Base-by-base conservation (phyloP, 2,113 vertebrate species). In the Psephotus haematonotus region DNA sequence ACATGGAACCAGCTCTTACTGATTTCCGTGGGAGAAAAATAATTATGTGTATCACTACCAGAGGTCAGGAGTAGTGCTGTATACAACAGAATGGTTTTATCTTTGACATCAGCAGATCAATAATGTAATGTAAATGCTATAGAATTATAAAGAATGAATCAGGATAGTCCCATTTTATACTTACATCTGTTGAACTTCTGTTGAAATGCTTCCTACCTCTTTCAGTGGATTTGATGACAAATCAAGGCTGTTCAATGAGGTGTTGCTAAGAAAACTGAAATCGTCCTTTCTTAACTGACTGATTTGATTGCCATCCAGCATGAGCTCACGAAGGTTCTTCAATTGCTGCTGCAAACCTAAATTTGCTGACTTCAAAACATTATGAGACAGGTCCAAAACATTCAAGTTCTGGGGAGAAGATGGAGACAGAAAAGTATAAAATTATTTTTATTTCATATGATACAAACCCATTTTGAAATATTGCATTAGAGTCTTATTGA, bases 311-410 rank as follows among this genome's bases (percentile, higher is more conserved):
- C 90, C 92, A 10, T 96, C 94, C 74, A 99, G 74, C 17, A 92
- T 39, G 44, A 99, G 98, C 20, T 98, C 97, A 76, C 44, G 96
- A 64, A 99, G 98, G 41, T 95, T 98, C 78, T 95, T 96, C 87
- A 99, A 93, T 85, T 99, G 99, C 35, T 97, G 96, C 49, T 97
- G 95, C 15, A 95, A 97, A 71, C 99, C 98, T 63, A 99, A 96
- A 88, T 90, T 97, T 62, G 98, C 98, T 39, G 99, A 98, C 31
- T 77, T 87, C 90, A 99, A 97, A 10, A 92, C 89, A 98, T 99
- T 99, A 67, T 94, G 97, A 71, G 99, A 99, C 28, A 99, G 94
- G 62, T 99, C 99, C 85, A 99, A 97, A 92, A 95, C 97, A 50
- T 65, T 94, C 95, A 99, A 97, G 74, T 95, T 98, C 99, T 99